Evolutionary conservation across 2,797 vertebrate genomes (phyloP), one percentile per base, ranked within the genome.

Genomic region (Catamblyrhynchus diadema): DNA sequence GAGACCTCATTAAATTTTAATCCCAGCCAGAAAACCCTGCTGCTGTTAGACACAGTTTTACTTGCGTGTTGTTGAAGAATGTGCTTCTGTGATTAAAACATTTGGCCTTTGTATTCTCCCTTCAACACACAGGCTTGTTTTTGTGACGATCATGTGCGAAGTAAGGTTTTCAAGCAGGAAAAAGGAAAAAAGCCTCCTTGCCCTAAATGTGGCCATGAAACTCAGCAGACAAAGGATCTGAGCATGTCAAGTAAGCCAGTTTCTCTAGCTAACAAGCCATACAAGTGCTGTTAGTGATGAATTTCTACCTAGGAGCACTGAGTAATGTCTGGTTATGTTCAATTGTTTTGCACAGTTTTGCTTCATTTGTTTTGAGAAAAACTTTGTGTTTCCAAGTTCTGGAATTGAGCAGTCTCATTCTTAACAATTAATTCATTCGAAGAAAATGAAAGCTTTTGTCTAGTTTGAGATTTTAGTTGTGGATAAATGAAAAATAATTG

Each of bases 161-260:
- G 99, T 97, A 99, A 99, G 80, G 99, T 99, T 44, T 99, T 99
- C 96, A 99, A 99, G 93, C 99, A 99, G 83, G 99, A 99, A 94
- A 99, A 99, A 81, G 99, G 99, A 73, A 99, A 99, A 93, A 98
- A 98, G 17, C 99, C 99, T 41, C 99, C 99, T 2, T 99, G 99
- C 88, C 99, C 99, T 12, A 99, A 99, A 94, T 99, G 99, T 91
- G 99, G 99, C 37, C 99, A 99, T 8, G 99, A 99, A 97, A 99
- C 99, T 7, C 99, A 99, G 97, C 98, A 99, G 98, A 99, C 99
- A 47, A 99, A 99, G 98, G 99, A 99, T 91, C 98, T 99, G 80
- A 99, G 99, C 99, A 99, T 99, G 98, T 99, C 99, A 93, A 99
- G 99, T 99, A 98, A 99, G 99, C n/a, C 81, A 48, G 8, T 41